Evolutionary conservation across 2,113 vertebrate genomes (phyloP).

Genomic region (Aleadryas rufinucha): DNA sequence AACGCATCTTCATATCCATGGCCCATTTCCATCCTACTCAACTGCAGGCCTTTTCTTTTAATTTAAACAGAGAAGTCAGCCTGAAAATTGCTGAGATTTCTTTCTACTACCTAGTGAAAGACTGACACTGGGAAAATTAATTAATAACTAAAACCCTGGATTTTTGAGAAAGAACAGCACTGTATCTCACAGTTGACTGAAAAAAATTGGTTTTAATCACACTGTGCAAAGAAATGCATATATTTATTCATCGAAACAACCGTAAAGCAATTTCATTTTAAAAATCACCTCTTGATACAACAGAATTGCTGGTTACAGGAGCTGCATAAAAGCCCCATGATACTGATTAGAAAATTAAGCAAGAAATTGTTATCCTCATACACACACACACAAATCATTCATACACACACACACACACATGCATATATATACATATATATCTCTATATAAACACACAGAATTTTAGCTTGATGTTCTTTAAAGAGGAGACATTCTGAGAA

Average conservation of each 20-base stretch:
- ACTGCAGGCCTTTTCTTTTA: neutral
- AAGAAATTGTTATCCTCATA: neutral
- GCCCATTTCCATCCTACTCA: neutral
- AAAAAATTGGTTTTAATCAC: neutral
- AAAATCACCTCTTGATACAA: neutral
- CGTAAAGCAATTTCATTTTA: neutral
- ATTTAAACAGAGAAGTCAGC: neutral
- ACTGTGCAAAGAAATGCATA: neutral
- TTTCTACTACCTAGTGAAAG: neutral
- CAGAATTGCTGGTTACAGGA: neutral
- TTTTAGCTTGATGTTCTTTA: neutral
- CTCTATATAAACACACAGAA: neutral
- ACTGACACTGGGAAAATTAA: neutral
- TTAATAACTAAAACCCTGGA: neutral
- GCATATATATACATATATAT: neutral
- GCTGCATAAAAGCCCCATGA: neutral
- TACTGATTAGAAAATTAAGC: neutral
- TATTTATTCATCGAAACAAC: neutral
- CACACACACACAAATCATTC: no score
- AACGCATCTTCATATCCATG: neutral
- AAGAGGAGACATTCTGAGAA: neutral
- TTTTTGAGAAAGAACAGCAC: neutral
- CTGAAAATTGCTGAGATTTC: neutral
- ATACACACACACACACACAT: rapidly evolving
- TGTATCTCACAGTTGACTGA: neutral